Conservation (phyloP, 2,113 vertebrate genomes). For the Pontoporia blainvillei region DNA sequence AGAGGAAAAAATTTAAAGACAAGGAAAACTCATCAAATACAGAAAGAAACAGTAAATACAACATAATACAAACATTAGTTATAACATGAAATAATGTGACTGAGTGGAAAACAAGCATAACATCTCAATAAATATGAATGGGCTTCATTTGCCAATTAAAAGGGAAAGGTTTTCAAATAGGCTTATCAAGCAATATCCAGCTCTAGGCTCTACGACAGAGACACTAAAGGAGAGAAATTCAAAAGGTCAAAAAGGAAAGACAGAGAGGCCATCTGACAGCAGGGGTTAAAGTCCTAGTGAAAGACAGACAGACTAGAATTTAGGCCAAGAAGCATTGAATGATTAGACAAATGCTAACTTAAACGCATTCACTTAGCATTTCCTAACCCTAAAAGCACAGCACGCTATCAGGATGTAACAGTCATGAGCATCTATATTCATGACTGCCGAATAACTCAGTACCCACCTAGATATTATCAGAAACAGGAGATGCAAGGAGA, state of each 20-base stretch:
- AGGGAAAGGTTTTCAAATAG: not conserved
- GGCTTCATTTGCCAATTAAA: not conserved
- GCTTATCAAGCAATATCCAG: not conserved
- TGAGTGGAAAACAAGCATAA: too few species aligned
- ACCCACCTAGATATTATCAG: not conserved
- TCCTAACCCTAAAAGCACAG: too few species aligned
- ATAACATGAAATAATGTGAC: not conserved
- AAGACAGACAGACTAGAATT: not conserved
- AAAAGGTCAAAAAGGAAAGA: not conserved
- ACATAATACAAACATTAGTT: not conserved
- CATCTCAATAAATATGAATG: not conserved
- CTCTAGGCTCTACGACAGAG: not conserved
- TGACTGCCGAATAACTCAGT: too few species aligned
- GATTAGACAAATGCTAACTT: too few species aligned
- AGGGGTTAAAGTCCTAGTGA: too few species aligned
- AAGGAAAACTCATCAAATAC: not conserved
- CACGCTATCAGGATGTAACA: too few species aligned
- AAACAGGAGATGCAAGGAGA: not conserved
- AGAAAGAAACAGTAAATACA: not conserved
- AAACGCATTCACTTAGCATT: too few species aligned
- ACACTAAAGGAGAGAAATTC: not conserved
- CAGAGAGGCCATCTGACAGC: rapidly evolving
- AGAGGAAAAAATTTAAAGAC: not conserved
- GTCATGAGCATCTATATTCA: not conserved
- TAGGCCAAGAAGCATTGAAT: not conserved